Evolutionary conservation across 2,888 invertebrate genomes (phyloP), one percentile per base, ranked within the genome.

Genomic region (Iselma pallidipennis): DNA sequence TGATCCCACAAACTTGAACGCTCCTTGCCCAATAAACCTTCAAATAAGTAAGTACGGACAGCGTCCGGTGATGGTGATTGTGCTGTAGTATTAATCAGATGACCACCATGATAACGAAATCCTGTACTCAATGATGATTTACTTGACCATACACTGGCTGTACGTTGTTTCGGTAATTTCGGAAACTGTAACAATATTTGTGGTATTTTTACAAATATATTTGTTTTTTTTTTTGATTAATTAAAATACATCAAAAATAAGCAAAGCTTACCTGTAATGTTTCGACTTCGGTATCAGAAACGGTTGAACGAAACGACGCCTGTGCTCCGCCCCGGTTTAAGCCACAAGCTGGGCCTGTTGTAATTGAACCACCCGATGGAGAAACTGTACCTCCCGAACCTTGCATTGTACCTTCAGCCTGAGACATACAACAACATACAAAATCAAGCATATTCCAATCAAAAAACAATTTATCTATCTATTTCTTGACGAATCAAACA

Each of bases 1-100:
- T 98, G 96, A 82, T 98, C 98, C 98, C 98, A 99, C 28, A 99
- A 83, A 58, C 89, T 87, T 2, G 94, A 91, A 69, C 96, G 83
- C 67, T 95, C 94, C 81, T 95, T 95, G 76, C 89, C 89, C 68
- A 89, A 81, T 55, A 90, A 82, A 76, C 96, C 95, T 83, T 98
- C 96, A 79, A 95, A 98, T 7, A 98, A 83, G 78, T 98, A 98
- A 0, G 94, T 94, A 66, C 96, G 85, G 0, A 92, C 90, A 23
- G 91, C 89, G 69, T 96, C 96, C 0, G 96, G 95, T 57, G 95
- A 96, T 0, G 93, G 92, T n/a, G 94, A 89, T 0, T 92, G 89
- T 3, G 92, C 91, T 12, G 91, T 92, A 66, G 91, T 92, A 66
- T 92, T 91, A 49, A 94, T 89, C 74, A 95, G 88, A 75, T 90